Evolutionary conservation across 2,113 vertebrate genomes (phyloP).

Genomic region (Lagopus leucura): DNA sequence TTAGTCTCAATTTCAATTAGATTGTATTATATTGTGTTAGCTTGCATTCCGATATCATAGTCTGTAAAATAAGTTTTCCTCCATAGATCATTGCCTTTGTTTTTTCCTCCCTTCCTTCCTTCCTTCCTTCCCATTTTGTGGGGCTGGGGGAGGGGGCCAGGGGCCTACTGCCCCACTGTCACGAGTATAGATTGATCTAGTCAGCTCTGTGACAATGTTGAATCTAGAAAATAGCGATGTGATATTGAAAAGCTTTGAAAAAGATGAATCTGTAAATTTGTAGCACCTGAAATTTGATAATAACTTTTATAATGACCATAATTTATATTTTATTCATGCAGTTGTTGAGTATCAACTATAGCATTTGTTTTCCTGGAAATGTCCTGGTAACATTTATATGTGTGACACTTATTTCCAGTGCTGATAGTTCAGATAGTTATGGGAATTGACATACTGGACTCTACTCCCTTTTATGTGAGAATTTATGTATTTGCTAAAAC

Average conservation of each 20-base stretch:
- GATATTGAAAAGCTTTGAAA: conserved; percentile 20
- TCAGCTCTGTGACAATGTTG: background rate
- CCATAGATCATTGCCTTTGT: too few relatives aligned
- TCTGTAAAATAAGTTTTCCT: too few relatives aligned
- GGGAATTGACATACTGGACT: background rate
- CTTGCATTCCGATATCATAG: too few relatives aligned
- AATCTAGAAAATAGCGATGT: background rate
- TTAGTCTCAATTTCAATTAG: too few relatives aligned
- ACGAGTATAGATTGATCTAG: too few relatives aligned
- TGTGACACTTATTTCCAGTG: background rate
- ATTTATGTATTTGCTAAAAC: background rate
- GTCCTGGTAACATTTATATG: background rate
- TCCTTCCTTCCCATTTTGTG: too few relatives aligned
- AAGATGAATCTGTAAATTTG: conserved; percentile 5
- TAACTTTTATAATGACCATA: background rate
- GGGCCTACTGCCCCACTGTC: too few relatives aligned
- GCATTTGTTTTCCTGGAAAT: background rate
- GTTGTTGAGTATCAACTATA: background rate
- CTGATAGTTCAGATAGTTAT: background rate
- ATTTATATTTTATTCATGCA: background rate
- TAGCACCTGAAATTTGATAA: conserved; percentile 10
- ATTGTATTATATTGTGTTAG: too few relatives aligned
- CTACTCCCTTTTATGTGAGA: background rate
- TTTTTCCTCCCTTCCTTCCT: too few relatives aligned
- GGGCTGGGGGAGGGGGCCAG: too few relatives aligned